Percentiles rank a stretch among this genome's conserved stretches.
phyloP scores from a whole-genome alignment of 2,113 vertebrate species.

The Mixornis gularis region DNA sequence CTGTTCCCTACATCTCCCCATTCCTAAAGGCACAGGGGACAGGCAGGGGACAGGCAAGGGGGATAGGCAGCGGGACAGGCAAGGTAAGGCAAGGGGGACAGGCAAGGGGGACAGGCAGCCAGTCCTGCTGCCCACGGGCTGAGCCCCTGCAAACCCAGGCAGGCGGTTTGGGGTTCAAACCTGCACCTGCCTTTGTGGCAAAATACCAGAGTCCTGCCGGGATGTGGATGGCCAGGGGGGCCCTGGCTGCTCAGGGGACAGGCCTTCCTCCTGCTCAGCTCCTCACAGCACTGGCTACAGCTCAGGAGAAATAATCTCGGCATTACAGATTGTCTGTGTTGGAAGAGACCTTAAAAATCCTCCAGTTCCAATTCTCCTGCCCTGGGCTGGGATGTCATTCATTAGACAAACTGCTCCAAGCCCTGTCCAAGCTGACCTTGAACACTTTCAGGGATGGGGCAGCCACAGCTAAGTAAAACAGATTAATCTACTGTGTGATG shows the following conservation, averaged over 20 bases:
- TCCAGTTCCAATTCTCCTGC: neutral
- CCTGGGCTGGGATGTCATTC: neutral
- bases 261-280: neutral
- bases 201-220: rapidly evolving
- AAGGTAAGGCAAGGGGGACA: too few relatives aligned
- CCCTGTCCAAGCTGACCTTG: neutral
- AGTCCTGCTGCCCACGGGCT: neutral
- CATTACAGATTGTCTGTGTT: neutral
- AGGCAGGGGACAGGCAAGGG: too few relatives aligned
- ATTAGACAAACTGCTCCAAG: neutral
- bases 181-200: neutral
- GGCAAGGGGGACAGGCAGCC: neutral
- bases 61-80: neutral
- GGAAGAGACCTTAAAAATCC: neutral
- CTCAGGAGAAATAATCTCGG: neutral
- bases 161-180: neutral
- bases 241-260: neutral
- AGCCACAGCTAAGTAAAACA: neutral
- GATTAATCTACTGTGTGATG: neutral
- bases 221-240: neutral
- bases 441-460: neutral
- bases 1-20: neutral
- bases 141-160: neutral
- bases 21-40: neutral
- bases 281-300: rapidly evolving